Evolutionary conservation across 1,140 invertebrate species (phyloP), one percentile per base, ranked within the genome.

Genomic region (Streblospio benedicti): DNA sequence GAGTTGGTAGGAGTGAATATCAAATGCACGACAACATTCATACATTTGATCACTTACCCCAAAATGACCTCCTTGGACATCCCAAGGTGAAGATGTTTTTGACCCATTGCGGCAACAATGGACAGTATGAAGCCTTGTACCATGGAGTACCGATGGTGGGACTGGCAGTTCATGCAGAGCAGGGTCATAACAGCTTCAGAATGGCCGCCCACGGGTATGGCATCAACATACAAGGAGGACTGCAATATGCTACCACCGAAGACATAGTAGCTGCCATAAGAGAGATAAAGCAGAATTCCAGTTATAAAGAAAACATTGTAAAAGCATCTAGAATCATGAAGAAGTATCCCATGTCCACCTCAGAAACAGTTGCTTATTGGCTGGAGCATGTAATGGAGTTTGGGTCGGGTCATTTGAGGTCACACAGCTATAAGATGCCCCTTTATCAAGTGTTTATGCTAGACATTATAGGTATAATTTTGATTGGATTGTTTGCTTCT

Each of bases 21-120:
- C 31, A 59, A 72, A 61, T 76, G 75, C 85, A 87, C 1, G 69
- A 81, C 0, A 90, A 89, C 71, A 84, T 90, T 0, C 84, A 83
- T 69, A 77, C 87, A 0, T 73, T 78, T 20, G 82, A 82, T 65
- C 88, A 86, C 86, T 67, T 86, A 61, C 87, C 86, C 1, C 86
- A 88, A 72, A 79, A 82, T 28, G 54, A 67, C 33, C 38, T 62
- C 51, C 53, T 60, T 55, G 68, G 51, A 28, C 67, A 69, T 47
- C 60, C 63, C 25, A 62, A 65, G 18, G 44, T 65, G 12, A 61
- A 61, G 31, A 23, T 65, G 9, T 71, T 71, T 59, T 65, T 72
- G 35, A 67, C 70, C 0, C 70, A 72, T 54, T 60, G 62, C 43
- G 70, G 70, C 1, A 45, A 62, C 28, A 72, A 72, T 43, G 65